Evolutionary conservation across 2,888 invertebrate genomes (phyloP).

Genomic region (Meloe dianella): DNA sequence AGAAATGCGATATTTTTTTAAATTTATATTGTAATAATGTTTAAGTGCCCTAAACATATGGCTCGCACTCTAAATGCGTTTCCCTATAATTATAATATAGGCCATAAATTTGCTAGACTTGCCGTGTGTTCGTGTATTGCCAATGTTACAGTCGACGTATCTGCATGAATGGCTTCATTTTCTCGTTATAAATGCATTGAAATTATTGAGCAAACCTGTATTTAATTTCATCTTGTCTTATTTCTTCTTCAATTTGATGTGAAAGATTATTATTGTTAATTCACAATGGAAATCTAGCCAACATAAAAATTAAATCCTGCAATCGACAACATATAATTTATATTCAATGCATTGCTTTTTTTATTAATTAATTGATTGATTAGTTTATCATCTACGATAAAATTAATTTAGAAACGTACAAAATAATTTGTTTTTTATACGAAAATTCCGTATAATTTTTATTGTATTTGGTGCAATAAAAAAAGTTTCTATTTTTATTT

Average conservation of each 20-base stretch:
- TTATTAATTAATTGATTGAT: no score
- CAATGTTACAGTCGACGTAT: constrained; percentile 49
- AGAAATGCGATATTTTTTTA: constrained; percentile 1
- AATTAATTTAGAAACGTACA: no score
- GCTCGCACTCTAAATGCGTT: constrained; percentile 9
- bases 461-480: no score
- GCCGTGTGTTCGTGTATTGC: constrained; percentile 47
- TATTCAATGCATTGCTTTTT: background rate
- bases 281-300: constrained; percentile 17
- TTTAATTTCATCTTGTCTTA: constrained; percentile 43
- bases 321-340: background rate
- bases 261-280: constrained; percentile 11
- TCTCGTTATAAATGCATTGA: constrained; percentile 52
- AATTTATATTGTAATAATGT: background rate
- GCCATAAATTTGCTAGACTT: constrained; percentile 52
- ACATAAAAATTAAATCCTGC: constrained; percentile 1
- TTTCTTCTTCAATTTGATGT: constrained; percentile 17
- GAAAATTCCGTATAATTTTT: no score
- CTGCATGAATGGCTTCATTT: constrained; percentile 56
- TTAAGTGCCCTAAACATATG: background rate
- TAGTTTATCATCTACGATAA: no score
- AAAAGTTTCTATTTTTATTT: no score
- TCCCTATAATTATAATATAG: constrained; percentile 54
- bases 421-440: no score
- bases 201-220: constrained; percentile 52